A percentile compares a stretch with the other conserved stretches of the same genome.
phyloP scores from a whole-genome alignment of 2,888 invertebrate genomes.

The Lobophora halterata region DNA sequence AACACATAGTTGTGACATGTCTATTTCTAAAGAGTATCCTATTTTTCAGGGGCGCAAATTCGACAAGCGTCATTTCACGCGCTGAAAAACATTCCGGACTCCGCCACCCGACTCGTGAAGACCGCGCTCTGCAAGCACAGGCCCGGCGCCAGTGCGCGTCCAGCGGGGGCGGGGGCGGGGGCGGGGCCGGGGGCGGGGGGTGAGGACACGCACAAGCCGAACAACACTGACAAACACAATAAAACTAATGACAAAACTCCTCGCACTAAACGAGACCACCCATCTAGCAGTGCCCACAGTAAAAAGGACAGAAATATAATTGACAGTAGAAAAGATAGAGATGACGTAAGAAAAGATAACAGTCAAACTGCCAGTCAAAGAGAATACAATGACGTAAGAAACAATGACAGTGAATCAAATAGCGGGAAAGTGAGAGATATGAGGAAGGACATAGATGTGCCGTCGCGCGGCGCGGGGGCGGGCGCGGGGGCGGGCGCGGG shows the following conservation, averaged over 20 bases:
- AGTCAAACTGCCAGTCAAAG: neutral
- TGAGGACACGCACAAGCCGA: no score
- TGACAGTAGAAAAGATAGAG: neutral
- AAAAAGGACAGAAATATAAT: neutral
- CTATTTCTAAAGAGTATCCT: neutral
- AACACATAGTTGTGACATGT: no score
- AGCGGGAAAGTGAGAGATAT: neutral
- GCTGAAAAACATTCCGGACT: slow-evolving; percentile 52
- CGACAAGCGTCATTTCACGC: slow-evolving; percentile 63
- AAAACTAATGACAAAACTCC: slow-evolving; percentile 8
- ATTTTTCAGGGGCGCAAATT: slow-evolving; percentile 63
- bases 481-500: no score
- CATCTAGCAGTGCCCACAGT: neutral
- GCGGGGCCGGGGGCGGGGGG: no score
- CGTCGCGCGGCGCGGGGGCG: no score
- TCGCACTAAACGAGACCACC: neutral
- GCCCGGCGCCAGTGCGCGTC: slow-evolving; percentile 1
- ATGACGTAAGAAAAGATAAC: neutral
- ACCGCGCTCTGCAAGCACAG: slow-evolving; percentile 36
- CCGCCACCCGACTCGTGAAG: slow-evolving; percentile 53
- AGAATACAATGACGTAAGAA: slow-evolving; percentile 15
- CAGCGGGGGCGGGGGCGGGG: no score
- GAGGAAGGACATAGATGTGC: no score
- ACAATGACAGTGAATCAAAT: slow-evolving; percentile 6
- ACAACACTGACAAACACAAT: slow-evolving; percentile 13